These are phyloP conservation scores for Helleia helle DNA, from an alignment of 2,888 invertebrate genomes.

Conservation along the genomic window DNA sequence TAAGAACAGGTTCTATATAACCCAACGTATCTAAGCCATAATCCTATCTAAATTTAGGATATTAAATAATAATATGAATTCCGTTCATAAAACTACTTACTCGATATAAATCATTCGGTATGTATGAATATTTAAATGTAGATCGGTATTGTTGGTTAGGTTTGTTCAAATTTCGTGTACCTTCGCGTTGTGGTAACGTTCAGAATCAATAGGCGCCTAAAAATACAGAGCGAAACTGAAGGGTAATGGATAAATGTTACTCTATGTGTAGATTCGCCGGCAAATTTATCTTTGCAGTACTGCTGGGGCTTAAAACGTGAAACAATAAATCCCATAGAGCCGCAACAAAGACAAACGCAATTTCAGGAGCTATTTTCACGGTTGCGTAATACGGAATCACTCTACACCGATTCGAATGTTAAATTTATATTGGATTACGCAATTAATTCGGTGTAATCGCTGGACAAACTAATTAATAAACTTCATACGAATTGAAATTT, in stretches of 20 bases:
- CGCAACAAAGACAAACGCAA: conserved; percentile 19
- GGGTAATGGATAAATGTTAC: not conserved
- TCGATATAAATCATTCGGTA: too few species aligned
- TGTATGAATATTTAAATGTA: too few species aligned
- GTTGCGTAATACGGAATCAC: conserved; percentile 23
- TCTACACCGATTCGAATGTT: conserved; percentile 28
- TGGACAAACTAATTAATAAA: conserved; percentile 52
- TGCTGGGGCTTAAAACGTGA: conserved; percentile 5
- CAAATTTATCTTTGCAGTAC: conserved; percentile 11
- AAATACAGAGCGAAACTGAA: conserved; percentile 2
- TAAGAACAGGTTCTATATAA: too few species aligned
- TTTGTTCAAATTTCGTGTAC: not conserved
- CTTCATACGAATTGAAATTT: conserved; percentile 51
- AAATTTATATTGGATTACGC: conserved; percentile 60
- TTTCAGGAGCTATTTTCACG: conserved; percentile 19
- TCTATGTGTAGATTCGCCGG: not conserved
- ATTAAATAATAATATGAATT: too few species aligned
- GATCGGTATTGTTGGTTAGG: too few species aligned
- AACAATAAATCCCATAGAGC: conserved; percentile 11
- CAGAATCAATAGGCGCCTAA: not conserved
- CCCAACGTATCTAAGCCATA: too few species aligned
- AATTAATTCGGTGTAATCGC: conserved; percentile 60
- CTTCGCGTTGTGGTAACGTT: not conserved
- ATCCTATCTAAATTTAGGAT: too few species aligned
- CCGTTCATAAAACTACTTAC: too few species aligned